Conservation (phyloP, 2,888 invertebrate genomes). For the Torymus tubicola region DNA sequence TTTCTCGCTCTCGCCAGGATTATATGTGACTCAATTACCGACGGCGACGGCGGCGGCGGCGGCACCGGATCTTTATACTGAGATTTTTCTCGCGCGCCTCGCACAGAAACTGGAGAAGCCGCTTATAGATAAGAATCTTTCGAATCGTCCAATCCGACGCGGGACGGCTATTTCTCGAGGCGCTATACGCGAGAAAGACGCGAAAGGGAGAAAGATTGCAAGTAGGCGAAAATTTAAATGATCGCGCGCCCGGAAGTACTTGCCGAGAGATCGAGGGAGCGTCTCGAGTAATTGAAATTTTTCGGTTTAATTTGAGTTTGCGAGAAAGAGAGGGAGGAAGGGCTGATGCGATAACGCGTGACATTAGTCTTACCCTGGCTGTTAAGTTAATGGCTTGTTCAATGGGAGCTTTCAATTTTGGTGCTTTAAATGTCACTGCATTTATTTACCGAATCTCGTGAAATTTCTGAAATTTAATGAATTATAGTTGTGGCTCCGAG, state of each 20-base stretch:
- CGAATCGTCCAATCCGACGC: constrained; percentile 31
- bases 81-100: constrained; percentile 27
- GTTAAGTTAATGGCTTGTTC: neutral
- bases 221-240: constrained; percentile 26
- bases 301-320: constrained; percentile 20
- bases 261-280: too few species aligned
- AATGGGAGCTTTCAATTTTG: too few species aligned
- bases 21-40: constrained; percentile 70
- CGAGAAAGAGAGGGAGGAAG: neutral
- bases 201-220: neutral
- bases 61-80: constrained; percentile 58
- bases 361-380: neutral
- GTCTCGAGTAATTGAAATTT: constrained; percentile 29
- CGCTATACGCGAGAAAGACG: neutral
- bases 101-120: constrained; percentile 6
- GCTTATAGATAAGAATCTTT: constrained; percentile 47
- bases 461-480: too few species aligned
- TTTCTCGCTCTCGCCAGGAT: constrained; percentile 55
- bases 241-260: neutral
- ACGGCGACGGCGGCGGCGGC: constrained; percentile 52
- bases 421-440: too few species aligned
- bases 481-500: too few species aligned
- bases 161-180: constrained; percentile 18
- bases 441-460: too few species aligned
- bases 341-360: neutral